A percentile compares a stretch with the other conserved stretches of the same genome.
phyloP scores from a whole-genome alignment of 2,888 invertebrate species.

The Volucella inflata region DNA sequence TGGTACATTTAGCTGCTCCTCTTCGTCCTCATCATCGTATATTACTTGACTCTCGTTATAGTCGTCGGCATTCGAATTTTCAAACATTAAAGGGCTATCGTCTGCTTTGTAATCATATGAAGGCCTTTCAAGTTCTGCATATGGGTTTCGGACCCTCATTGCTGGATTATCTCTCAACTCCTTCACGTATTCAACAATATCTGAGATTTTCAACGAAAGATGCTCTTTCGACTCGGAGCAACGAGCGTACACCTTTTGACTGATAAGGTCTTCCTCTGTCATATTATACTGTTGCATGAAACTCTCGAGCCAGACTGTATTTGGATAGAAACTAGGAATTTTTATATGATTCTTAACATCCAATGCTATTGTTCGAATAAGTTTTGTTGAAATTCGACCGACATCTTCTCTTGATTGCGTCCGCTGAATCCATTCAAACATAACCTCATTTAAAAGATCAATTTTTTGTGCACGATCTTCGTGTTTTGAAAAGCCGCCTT shows the following conservation, averaged over 20 bases:
- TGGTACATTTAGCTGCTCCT: background rate
- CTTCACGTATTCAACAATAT: constrained; percentile 77
- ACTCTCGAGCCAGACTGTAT: constrained; percentile 77
- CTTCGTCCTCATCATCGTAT: constrained; percentile 68
- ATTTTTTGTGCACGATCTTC: constrained; percentile 79
- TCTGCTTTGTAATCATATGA: constrained; percentile 46
- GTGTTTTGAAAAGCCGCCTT: constrained; percentile 42
- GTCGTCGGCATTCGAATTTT: constrained; percentile 40
- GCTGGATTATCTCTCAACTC: constrained; percentile 7
- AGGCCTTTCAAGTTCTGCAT: background rate
- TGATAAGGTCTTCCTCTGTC: constrained; percentile 74
- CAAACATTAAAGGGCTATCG: constrained; percentile 47
- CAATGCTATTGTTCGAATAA: constrained; percentile 76
- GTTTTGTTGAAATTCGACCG: constrained; percentile 62
- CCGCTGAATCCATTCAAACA: constrained; percentile 81
- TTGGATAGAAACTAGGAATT: constrained; percentile 78
- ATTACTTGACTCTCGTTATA: constrained; percentile 47
- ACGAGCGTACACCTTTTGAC: constrained; percentile 69
- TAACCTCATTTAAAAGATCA: constrained; percentile 80
- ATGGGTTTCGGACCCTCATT: constrained; percentile 9
- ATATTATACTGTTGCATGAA: constrained; percentile 77
- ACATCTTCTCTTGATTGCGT: constrained; percentile 78
- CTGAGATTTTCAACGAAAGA: constrained; percentile 77
- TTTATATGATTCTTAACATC: constrained; percentile 78
- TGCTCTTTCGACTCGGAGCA: constrained; percentile 74